Evolutionary conservation across 64 coral and sea anemone genomes (phyloP), one percentile per base, ranked within the genome.

Genomic region (Montipora foliosa): DNA sequence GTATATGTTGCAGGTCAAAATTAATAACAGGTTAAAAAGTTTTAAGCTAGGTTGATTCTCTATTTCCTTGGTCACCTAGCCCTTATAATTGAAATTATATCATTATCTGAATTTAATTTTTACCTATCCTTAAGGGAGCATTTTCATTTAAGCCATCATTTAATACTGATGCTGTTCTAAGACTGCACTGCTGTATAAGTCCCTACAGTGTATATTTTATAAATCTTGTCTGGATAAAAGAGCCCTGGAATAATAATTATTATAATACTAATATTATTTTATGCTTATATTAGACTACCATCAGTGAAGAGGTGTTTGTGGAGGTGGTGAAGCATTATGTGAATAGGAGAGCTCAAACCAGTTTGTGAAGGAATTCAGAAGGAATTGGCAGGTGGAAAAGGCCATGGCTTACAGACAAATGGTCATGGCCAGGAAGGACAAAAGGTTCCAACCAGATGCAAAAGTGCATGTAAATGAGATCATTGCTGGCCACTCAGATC

Each of bases 351-450:
- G 76, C 92, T 14, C 25, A 25, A 81, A 81, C 75, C 83, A 93
- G 78, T 93, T 93, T 62, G 47, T 88, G 2, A 67, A 71, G 17
- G 92, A 93, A 46, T 93, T 93, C 76, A 17, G 84, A 5, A 4
- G 16, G 24, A 79, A 67, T 7, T 88, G 84, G 84, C 55, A 81
- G 17, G 73, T 94, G 4, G 48, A 88, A 50, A 94, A 94, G 53
- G 72, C 84, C 0, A 88, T 75, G 8, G 75, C 76, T 58, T 85
- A 93, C 76, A 44, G 92, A 2, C 44, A 93, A 20, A 94, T 88
- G 92, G 84, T 94, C 13, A 79, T 94, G 84, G 66, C 58, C 0
- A 77, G 92, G 21, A 94, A 81, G 24, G 77, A 88, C 25, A 25
- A 53, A 81, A 69, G 37, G 57, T 51, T 72, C 5, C 47, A 81